These are phyloP conservation scores for Numenius phaeopus DNA, from an alignment of 2,797 vertebrate species.

Conservation along the genomic window DNA sequence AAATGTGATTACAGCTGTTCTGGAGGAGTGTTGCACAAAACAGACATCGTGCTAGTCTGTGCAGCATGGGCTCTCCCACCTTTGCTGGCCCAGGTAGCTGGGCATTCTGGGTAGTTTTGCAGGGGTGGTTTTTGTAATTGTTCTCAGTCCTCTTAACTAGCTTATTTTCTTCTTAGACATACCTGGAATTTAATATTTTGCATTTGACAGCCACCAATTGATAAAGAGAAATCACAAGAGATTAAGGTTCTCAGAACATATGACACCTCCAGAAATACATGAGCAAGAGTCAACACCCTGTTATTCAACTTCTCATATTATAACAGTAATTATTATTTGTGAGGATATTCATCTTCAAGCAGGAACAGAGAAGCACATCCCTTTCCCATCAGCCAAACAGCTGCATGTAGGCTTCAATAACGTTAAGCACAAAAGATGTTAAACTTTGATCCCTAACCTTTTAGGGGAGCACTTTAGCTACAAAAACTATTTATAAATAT, in stretches of 20 bases:
- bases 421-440: not conserved
- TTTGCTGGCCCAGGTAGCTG: not conserved
- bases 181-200: not conserved
- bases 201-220: not conserved
- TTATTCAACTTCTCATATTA: not conserved
- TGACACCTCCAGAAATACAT: not conserved
- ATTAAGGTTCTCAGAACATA: not conserved
- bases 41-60: not conserved
- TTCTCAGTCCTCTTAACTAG: not conserved
- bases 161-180: not conserved
- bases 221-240: not conserved
- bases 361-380: not conserved
- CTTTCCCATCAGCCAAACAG: not conserved
- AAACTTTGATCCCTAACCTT: not conserved
- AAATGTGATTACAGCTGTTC: not conserved
- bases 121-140: not conserved
- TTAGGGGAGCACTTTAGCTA: not conserved
- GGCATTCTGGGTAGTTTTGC: not conserved
- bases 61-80: not conserved
- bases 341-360: not conserved
- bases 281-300: not conserved
- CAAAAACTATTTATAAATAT: not conserved
- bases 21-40: not conserved
- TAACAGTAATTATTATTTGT: not conserved
- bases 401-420: not conserved